Percentiles rank a stretch among this genome's conserved stretches.
These are phyloP conservation scores for Apis cerana DNA, from an alignment of 1,140 invertebrate species.

Conservation along the genomic window DNA sequence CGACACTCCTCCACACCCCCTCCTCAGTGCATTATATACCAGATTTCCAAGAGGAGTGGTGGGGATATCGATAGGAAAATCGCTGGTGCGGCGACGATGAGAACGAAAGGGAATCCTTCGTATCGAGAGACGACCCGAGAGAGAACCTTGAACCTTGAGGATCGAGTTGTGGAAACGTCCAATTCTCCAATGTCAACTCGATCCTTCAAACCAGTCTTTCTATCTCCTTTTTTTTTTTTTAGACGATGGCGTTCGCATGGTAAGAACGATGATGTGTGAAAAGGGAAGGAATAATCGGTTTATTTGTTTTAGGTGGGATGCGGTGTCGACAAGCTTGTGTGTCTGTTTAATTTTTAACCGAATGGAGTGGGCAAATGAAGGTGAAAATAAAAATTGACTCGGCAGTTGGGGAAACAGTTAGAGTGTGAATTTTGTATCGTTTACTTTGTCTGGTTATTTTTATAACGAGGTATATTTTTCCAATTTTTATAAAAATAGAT, in stretches of 20 bases:
- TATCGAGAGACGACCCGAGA: background rate
- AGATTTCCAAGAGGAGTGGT: background rate
- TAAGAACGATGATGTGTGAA: background rate
- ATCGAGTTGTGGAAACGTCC: background rate
- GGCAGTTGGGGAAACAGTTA: no score
- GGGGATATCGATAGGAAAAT: conserved; percentile 40
- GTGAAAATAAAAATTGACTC: no score
- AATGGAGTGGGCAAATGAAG: no score
- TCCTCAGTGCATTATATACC: background rate
- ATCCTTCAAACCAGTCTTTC: background rate
- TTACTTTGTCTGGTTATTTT: no score
- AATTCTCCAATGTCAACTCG: conserved; percentile 16
- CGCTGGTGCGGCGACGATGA: conserved; percentile 4
- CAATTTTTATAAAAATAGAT: no score
- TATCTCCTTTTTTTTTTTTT: background rate
- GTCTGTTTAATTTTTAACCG: background rate
- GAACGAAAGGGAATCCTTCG: conserved; percentile 35
- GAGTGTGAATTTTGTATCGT: no score
- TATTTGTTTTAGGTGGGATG: background rate
- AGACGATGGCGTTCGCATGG: no score
- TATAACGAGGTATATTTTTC: no score
- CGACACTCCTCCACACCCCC: background rate
- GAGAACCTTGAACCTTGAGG: conserved; percentile 33
- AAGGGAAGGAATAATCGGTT: background rate
- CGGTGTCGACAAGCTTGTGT: no score